phyloP scores from a whole-genome alignment of 1,140 invertebrate species.

The Saccostrea cuccullata region DNA sequence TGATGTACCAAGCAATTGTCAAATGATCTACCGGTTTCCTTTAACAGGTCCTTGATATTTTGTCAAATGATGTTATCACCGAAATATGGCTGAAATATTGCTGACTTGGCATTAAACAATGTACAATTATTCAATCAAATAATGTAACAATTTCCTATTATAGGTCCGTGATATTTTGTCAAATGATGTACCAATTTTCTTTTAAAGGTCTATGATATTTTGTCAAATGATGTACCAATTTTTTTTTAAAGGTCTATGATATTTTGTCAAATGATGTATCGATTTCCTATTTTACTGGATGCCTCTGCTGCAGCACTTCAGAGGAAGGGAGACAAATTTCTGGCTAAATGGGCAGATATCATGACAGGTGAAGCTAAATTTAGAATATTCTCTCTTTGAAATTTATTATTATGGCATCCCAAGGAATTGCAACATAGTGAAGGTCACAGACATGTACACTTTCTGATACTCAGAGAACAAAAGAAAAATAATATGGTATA shows the following conservation, averaged over 20 bases:
- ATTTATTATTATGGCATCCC: no score
- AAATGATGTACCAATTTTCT: slow-evolving; percentile 67
- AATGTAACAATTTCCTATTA: slow-evolving; percentile 23
- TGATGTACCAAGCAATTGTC: no score
- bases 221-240: background rate
- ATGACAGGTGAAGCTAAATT: slow-evolving; percentile 68
- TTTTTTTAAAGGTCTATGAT: slow-evolving; percentile 67
- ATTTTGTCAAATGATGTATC: slow-evolving; percentile 69
- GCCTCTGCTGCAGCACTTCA: slow-evolving; percentile 70
- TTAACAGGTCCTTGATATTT: slow-evolving; percentile 3
- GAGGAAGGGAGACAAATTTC: slow-evolving; percentile 70
- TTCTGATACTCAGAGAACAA: no score
- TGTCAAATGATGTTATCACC: slow-evolving; percentile 60
- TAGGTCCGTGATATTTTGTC: slow-evolving; percentile 72
- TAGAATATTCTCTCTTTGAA: no score
- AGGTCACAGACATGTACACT: no score
- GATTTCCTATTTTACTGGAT: slow-evolving; percentile 72
- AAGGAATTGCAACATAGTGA: no score
- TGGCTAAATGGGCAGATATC: slow-evolving; percentile 73
- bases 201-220: slow-evolving; percentile 41
- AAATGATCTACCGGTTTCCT: slow-evolving; percentile 66
- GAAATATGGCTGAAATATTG: background rate
- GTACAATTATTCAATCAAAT: slow-evolving; percentile 10
- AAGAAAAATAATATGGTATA: no score
- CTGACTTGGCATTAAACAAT: background rate